Evolutionary conservation across 2,888 invertebrate species (phyloP), one percentile per base, ranked within the genome.

Genomic region (Orthosia cruda): DNA sequence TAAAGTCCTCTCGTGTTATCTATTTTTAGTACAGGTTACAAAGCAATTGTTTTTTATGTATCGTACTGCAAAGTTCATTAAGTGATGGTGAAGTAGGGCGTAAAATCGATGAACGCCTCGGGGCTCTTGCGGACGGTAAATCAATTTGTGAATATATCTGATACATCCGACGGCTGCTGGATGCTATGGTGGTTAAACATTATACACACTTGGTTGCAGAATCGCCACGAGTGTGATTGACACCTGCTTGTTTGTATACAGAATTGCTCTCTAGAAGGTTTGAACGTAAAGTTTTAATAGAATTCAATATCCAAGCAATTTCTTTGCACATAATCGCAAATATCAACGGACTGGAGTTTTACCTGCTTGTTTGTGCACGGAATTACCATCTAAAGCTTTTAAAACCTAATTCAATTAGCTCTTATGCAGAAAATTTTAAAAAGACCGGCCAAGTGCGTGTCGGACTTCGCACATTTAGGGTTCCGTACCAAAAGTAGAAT

Each of bases 61-160:
- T 70, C 23, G 50, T 55, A 79, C 68, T 81, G 79, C 80, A 84
- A 87, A 84, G 89, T 90, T 89, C 84, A 89, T 89, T 90, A 91
- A 81, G 87, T 86, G 80, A 75, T 74, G 55, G 80, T 65, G 87
- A 92, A 91, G 85, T 90, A 84, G 91, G 86, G 90, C 90, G 86
- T 89, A 87, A 91, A 92, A 92, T 92, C 89, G 88, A 87, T 81
- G 82, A 77, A 62, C 81, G 83, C 89, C 88, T 77, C 72, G 68
- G 74, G 86, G 86, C 85, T n/a, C 72, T 74, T 74, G 77, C 78
- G 81, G 86, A 74, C 81, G 87, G 85, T 90, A 89, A 91, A 90
- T 89, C 89, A 90, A 91, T 92, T 92, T 91, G 83, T 77, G 83
- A 85, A 83, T 81, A 78, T 73, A 76, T 80, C 84, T 77, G 80